These are phyloP conservation scores for Motacilla alba DNA, from an alignment of 2,113 vertebrate species.

Conservation along the genomic window DNA sequence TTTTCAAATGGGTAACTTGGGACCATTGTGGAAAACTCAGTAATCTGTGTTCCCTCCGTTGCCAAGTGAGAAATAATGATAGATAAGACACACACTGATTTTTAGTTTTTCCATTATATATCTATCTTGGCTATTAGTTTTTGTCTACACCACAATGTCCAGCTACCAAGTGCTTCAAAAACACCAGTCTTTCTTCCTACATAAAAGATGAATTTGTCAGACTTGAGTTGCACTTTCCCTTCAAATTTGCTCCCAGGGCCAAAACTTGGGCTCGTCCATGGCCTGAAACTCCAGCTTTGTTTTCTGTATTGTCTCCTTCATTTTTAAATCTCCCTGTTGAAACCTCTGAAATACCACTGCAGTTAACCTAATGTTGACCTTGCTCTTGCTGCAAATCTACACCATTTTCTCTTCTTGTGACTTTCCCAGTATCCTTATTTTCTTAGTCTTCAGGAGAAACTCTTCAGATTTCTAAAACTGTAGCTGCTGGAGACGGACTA, in stretches of 20 bases:
- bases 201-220: background rate
- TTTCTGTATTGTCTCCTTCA: background rate
- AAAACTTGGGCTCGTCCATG: background rate
- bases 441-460: background rate
- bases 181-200: background rate
- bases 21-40: background rate
- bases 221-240: background rate
- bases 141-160: background rate
- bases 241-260: background rate
- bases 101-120: background rate
- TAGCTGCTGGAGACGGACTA: background rate
- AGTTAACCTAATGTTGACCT: background rate
- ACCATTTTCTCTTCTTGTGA: background rate
- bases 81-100: background rate
- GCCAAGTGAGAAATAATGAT: background rate
- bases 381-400: background rate
- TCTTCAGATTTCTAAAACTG: background rate
- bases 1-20: conserved; percentile 37
- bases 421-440: background rate
- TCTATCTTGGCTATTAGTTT: background rate
- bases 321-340: background rate
- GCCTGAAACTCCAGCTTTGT: background rate
- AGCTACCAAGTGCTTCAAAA: background rate
- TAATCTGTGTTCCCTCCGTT: background rate
- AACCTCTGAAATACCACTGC: background rate